phyloP scores from a whole-genome alignment of 2,888 invertebrate genomes.

The Ecliptopera silaceata region DNA sequence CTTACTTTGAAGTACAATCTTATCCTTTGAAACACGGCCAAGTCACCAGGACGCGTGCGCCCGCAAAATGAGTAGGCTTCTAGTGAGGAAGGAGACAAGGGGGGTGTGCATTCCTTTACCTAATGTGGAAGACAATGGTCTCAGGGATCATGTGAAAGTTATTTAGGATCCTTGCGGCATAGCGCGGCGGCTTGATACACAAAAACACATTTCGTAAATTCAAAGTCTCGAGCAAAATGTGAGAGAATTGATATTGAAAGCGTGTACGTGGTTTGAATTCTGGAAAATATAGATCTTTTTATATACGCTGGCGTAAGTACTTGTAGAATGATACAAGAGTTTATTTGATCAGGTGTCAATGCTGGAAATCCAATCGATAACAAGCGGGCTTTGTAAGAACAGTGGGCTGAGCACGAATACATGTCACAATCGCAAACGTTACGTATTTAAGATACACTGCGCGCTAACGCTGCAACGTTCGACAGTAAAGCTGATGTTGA shows the following conservation, averaged over 20 bases:
- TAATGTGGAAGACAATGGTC: conserved; percentile 78
- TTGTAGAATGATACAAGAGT: conserved; percentile 1
- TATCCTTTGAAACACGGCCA: conserved; percentile 29
- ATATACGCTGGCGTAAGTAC: not conserved
- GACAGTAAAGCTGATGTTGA: too few relatives aligned
- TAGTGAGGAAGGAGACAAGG: conserved; percentile 35
- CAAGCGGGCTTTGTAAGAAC: not conserved
- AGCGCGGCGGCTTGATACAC: conserved; percentile 25
- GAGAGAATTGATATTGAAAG: conserved; percentile 18
- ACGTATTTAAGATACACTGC: too few relatives aligned
- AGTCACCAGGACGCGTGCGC: conserved; percentile 53
- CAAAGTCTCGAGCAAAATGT: conserved; percentile 4
- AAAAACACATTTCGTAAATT: conserved; percentile 30
- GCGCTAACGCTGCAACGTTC: too few relatives aligned
- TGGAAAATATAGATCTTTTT: conserved; percentile 12
- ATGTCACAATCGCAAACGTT: too few relatives aligned
- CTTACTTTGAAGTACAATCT: conserved; percentile 19
- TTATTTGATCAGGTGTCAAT: conserved; percentile 36
- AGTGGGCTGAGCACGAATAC: not conserved
- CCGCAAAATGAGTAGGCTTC: conserved; percentile 61
- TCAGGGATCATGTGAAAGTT: conserved; percentile 64
- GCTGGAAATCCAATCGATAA: conserved; percentile 22
- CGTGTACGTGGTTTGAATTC: conserved; percentile 19
- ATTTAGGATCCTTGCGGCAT: conserved; percentile 44
- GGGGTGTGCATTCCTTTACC: conserved; percentile 68